Percentiles rank a stretch among this genome's conserved stretches.
phyloP scores from a whole-genome alignment of 2,797 vertebrate genomes.

The Corythornis leucogaster region DNA sequence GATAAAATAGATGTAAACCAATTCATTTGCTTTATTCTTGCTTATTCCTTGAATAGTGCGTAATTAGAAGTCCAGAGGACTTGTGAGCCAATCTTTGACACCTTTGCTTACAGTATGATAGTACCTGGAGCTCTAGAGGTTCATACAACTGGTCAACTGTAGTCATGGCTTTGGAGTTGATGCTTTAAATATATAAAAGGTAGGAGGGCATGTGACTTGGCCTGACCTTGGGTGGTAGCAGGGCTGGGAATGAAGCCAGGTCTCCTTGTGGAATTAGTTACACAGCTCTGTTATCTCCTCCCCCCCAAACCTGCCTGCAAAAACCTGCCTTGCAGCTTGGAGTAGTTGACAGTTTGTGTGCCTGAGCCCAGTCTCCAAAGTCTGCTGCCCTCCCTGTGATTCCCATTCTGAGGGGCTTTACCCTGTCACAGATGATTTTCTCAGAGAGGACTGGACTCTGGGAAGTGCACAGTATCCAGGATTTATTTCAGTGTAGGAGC shows the following conservation, averaged over 20 bases:
- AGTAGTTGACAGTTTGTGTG: accelerated
- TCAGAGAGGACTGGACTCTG: accelerated
- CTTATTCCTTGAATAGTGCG: background rate
- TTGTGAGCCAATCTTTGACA: background rate
- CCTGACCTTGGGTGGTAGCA: background rate
- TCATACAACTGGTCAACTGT: background rate
- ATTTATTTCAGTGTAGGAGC: background rate
- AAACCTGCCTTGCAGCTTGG: accelerated
- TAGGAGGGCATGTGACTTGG: background rate
- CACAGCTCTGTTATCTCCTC: background rate
- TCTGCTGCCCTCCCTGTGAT: background rate
- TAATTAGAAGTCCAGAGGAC: accelerated
- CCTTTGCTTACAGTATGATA: background rate
- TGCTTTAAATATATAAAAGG: background rate
- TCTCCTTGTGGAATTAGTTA: accelerated
- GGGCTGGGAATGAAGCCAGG: background rate
- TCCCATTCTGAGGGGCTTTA: background rate
- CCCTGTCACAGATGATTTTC: background rate
- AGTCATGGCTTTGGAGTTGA: background rate
- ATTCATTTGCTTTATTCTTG: background rate
- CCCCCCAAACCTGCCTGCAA: background rate
- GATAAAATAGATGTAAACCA: background rate
- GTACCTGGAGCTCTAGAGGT: background rate
- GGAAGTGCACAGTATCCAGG: background rate
- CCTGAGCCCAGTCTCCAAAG: background rate